Conservation (phyloP, 2,888 invertebrate genomes). For the Metacarcinus magister region DNA sequence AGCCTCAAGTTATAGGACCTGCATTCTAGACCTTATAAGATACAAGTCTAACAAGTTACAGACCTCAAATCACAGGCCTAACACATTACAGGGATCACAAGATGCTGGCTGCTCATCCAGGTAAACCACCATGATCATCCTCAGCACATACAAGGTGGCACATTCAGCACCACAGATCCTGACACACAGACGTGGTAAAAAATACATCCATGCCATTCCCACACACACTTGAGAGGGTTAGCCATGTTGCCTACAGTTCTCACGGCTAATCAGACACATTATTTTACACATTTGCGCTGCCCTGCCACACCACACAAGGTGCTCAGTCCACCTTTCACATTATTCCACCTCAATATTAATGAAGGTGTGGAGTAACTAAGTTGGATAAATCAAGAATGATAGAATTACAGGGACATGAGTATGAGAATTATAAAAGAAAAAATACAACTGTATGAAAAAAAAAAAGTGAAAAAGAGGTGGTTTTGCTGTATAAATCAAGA, state of each 20-base stretch:
- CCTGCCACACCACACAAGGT: background rate
- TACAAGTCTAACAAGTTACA: background rate
- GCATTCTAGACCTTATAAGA: background rate
- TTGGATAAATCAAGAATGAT: no score
- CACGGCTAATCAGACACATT: background rate
- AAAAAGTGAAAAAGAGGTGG: no score
- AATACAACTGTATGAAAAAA: no score
- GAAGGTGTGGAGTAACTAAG: no score
- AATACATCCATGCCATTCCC: background rate
- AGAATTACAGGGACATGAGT: no score
- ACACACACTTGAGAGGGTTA: background rate
- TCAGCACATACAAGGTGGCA: background rate
- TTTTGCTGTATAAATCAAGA: no score
- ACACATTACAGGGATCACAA: background rate
- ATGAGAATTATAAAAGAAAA: no score
- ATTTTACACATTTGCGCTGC: background rate
- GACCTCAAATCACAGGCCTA: slow-evolving; percentile 5
- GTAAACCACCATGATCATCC: background rate
- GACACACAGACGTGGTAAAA: background rate
- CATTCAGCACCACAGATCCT: background rate
- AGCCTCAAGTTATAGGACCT: background rate
- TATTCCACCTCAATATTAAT: background rate
- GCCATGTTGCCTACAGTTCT: background rate
- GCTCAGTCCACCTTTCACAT: slow-evolving; percentile 18
- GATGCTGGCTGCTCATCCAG: background rate